These are phyloP conservation scores for Linnaemya tessellans DNA, from an alignment of 2,888 invertebrate genomes.

Conservation along the genomic window DNA sequence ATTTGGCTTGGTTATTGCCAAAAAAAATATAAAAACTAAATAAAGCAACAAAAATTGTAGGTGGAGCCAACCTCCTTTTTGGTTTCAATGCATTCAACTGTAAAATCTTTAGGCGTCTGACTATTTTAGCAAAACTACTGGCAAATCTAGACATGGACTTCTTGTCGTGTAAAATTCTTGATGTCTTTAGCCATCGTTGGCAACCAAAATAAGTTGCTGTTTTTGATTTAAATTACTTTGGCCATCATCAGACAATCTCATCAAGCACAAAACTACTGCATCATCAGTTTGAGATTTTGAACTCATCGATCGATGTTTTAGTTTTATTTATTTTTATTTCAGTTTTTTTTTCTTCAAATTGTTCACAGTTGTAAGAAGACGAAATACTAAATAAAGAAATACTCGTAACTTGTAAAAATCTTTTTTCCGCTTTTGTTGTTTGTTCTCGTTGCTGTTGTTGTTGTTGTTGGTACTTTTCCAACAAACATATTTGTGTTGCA, in stretches of 20 bases:
- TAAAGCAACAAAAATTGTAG: constrained; percentile 51
- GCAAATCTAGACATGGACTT: constrained; percentile 50
- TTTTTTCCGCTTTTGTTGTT: constrained; percentile 12
- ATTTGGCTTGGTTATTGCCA: constrained; percentile 4
- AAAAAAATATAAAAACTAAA: background rate
- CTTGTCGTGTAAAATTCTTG: constrained; percentile 33
- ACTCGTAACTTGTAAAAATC: constrained; percentile 1
- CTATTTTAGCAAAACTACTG: constrained; percentile 47
- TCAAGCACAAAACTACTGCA: constrained; percentile 58
- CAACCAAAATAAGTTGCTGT: constrained; percentile 17
- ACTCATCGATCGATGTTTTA: constrained; percentile 66
- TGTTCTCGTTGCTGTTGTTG: constrained; percentile 66
- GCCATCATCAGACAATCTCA: constrained; percentile 60
- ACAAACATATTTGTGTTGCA: constrained; percentile 53
- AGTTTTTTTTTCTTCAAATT: constrained; percentile 21
- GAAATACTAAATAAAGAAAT: constrained; percentile 54
- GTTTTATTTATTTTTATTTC: no score
- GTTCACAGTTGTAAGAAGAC: constrained; percentile 8
- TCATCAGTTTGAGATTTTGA: constrained; percentile 62
- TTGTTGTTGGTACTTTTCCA: constrained; percentile 59
- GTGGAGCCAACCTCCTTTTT: constrained; percentile 72
- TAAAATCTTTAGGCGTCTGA: constrained; percentile 66
- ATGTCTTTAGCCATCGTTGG: constrained; percentile 51
- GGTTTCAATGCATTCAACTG: constrained; percentile 53
- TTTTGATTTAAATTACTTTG: constrained; percentile 62